phyloP scores from a whole-genome alignment of 2,888 invertebrate genomes.

The Drosophila robusta region DNA sequence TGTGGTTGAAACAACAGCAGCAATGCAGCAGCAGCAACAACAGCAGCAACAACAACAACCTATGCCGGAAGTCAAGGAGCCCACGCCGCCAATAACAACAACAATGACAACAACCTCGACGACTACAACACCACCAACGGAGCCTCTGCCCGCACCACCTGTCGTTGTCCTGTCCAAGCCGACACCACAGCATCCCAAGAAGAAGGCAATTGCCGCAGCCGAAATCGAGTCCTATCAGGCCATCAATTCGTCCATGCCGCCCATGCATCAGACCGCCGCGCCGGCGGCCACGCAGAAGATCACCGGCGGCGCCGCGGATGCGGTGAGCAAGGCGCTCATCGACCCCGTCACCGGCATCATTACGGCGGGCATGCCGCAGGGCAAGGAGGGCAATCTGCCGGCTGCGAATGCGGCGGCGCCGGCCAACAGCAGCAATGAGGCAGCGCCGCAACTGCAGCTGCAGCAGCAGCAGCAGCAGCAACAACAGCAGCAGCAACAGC shows the following conservation, averaged over 20 bases:
- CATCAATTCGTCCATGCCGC: slow-evolving; percentile 76
- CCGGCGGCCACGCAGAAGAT: slow-evolving; percentile 78
- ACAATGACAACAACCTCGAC: slow-evolving; percentile 1
- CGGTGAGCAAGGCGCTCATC: slow-evolving; percentile 87
- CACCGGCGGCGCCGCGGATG: slow-evolving; percentile 86
- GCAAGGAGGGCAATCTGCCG: slow-evolving; percentile 87
- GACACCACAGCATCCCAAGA: slow-evolving; percentile 82
- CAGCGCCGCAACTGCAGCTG: slow-evolving; percentile 40
- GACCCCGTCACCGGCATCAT: slow-evolving; percentile 91
- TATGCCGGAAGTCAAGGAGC: slow-evolving; percentile 26
- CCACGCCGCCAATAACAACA: slow-evolving; percentile 1
- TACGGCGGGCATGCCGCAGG: slow-evolving; percentile 88
- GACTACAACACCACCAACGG: slow-evolving; percentile 8
- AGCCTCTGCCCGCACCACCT: slow-evolving; percentile 17
- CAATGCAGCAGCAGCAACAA: slow-evolving; percentile 14
- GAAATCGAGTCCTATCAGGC: slow-evolving; percentile 82
- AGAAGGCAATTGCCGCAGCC: slow-evolving; percentile 82
- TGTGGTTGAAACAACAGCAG: slow-evolving; percentile 5
- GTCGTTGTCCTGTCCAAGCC: slow-evolving; percentile 57
- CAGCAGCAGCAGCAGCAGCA: slow-evolving; percentile 62
- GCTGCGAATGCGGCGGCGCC: slow-evolving; percentile 77
- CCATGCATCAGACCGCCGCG: slow-evolving; percentile 79
- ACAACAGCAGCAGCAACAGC: slow-evolving; percentile 41
- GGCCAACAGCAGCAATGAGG: slow-evolving; percentile 53
- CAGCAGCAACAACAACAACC: slow-evolving; percentile 10